Percentiles rank a stretch among this genome's conserved stretches.
phyloP scores from a whole-genome alignment of 2,888 invertebrate genomes.

The Epirrhoe alternata region DNA sequence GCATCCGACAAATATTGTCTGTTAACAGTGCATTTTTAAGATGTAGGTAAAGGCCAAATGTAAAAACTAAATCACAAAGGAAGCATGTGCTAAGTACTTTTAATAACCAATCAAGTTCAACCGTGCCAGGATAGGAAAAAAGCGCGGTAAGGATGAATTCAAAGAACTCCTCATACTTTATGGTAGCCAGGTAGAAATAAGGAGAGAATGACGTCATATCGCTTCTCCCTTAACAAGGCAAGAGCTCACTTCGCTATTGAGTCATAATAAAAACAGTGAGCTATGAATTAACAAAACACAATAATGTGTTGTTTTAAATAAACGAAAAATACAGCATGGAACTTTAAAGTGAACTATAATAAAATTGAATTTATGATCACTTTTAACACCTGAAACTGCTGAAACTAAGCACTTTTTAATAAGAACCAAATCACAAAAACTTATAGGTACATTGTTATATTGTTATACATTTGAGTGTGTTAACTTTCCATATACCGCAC shows the following conservation, averaged over 20 bases:
- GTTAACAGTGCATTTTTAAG: no score
- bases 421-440: background rate
- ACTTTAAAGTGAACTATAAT: no score
- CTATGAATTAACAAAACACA: no score
- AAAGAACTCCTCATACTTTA: slow-evolving; percentile 46
- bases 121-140: slow-evolving; percentile 10
- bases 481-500: slow-evolving; percentile 2
- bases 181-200: slow-evolving; percentile 61
- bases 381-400: no score
- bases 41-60: no score
- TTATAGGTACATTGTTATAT: background rate
- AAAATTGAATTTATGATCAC: no score
- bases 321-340: no score
- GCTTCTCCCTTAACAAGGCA: slow-evolving; percentile 9
- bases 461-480: background rate
- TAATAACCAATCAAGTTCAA: background rate
- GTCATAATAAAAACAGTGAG: no score
- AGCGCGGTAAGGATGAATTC: slow-evolving; percentile 16
- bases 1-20: no score
- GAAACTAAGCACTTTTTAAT: background rate
- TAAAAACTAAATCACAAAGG: no score
- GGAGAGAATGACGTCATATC: slow-evolving; percentile 39
- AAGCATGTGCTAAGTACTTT: no score
- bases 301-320: no score
- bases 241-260: background rate